phyloP scores from a whole-genome alignment of 35 echinoderm and acorn worm genomes.

The Strongylocentrotus purpuratus region DNA sequence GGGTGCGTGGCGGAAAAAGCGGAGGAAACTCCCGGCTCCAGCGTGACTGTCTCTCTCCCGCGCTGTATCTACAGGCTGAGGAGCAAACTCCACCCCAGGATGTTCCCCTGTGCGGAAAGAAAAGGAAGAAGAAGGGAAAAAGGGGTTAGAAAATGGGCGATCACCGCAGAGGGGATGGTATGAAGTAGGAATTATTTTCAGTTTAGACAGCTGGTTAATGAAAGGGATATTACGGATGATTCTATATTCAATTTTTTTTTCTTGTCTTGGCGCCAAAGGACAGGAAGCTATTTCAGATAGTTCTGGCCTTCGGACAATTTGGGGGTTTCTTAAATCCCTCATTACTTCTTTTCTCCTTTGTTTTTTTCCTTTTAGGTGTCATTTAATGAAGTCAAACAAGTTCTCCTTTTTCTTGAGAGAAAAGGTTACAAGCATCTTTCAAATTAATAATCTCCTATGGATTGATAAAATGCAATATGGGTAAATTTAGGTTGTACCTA shows the following conservation, averaged over 20 bases:
- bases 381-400: not conserved
- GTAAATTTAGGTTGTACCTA: no score
- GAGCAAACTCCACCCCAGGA: constrained; percentile 24
- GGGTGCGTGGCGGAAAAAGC: constrained; percentile 9
- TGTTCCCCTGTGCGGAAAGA: not conserved
- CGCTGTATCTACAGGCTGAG: not conserved
- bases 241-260: not conserved
- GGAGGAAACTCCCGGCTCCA: constrained; percentile 37
- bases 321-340: not conserved
- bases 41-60: not conserved
- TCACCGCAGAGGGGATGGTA: constrained; percentile 21
- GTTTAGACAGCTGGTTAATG: constrained; percentile 1
- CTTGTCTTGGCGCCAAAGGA: not conserved
- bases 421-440: not conserved
- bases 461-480: no score
- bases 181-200: not conserved
- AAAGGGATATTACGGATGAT: constrained; percentile 5
- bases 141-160: constrained; percentile 21
- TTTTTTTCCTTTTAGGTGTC: not conserved
- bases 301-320: not conserved
- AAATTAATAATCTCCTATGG: no score
- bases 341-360: not conserved
- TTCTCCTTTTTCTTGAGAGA: not conserved
- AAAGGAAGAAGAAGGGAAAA: not conserved
- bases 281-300: constrained; percentile 9